Base-by-base conservation (phyloP, 1,140 invertebrate genomes). In the Calephelis nemesis region DNA sequence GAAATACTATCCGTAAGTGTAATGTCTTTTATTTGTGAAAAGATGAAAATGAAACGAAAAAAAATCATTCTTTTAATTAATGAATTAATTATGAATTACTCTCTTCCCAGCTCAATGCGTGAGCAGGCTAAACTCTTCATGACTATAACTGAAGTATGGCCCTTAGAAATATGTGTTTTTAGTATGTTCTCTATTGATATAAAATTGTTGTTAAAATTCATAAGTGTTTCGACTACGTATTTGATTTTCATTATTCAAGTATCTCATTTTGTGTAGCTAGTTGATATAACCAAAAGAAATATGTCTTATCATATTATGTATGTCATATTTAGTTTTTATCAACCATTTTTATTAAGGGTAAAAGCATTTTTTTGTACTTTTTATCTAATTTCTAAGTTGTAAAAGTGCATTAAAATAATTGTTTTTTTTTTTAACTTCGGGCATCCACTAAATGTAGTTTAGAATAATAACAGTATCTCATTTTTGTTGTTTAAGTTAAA, bases 41-140 rank as follows among this genome's bases (percentile, higher is more conserved):
- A 6, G 8, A 15, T 71, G 13, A 54, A 8, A 47, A 12, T 4
- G 6, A 67, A 67, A 7, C 65, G 65, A 5, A 42, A 60, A 8
- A 7, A 2, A 10, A 67, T 65, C 2, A 67, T 63, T 58, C 47
- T n/a, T 19, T 49, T 67, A 11, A 19, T 71, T 4, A 71, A 71
- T 50, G 58, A 64, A 5, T 54, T 67, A 10, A 49, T 71, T 15
- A 67, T 71, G 47, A 48, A 64, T 58, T 71, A 71, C 47, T n/a
- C 54, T 10, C 45, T 71, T 8, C 65, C 65, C 3, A 64, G 49
- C 15, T 19, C 49, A 5, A 64, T 68, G 50, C 63, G 62, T 49
- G 47, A 60, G 45, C 65, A 68, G 67, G 62, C 65, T 13, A 68
- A 71, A 64, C 12, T n/a, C 47, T 71, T 71, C 19, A 60, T 71